Evolutionary conservation across 1,140 invertebrate genomes (phyloP).

Genomic region (Drosophila punjabiensis): DNA sequence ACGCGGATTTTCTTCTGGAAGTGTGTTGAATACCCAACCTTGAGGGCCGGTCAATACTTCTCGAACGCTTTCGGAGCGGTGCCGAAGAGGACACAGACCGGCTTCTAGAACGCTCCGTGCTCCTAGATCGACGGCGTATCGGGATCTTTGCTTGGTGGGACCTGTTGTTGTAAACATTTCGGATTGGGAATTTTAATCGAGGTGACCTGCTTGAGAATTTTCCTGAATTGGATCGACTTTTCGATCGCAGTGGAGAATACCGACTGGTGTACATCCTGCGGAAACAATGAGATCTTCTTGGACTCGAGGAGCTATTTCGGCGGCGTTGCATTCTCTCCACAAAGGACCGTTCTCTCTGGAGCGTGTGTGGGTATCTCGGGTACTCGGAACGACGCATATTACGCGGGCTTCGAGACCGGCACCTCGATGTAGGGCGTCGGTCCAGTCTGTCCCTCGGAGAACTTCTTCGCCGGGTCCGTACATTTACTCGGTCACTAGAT

Average conservation of each 20-base stretch:
- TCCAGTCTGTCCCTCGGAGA: conserved; percentile 4
- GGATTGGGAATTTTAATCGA: neutral
- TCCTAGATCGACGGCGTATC: neutral
- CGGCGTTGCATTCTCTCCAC: neutral
- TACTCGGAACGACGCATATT: neutral
- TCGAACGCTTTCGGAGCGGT: neutral
- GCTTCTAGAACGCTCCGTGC: neutral
- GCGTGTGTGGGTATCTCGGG: too few relatives aligned
- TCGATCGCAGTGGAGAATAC: conserved; percentile 6
- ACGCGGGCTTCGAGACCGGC: conserved; percentile 1
- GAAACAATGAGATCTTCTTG: neutral
- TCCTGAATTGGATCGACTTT: neutral
- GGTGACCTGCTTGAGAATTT: conserved; percentile 2
- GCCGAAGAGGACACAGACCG: neutral
- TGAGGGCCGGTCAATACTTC: neutral
- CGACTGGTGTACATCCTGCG: too few relatives aligned
- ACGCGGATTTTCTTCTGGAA: neutral
- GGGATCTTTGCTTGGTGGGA: neutral
- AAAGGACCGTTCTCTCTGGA: neutral
- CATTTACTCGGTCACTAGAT: neutral
- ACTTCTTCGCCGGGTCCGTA: neutral
- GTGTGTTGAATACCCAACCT: neutral
- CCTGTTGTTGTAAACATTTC: conserved; percentile 1
- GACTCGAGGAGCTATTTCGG: neutral
- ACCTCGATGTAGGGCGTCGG: neutral